These are phyloP conservation scores for Tuta absoluta DNA, from an alignment of 2,888 invertebrate genomes.

Conservation along the genomic window DNA sequence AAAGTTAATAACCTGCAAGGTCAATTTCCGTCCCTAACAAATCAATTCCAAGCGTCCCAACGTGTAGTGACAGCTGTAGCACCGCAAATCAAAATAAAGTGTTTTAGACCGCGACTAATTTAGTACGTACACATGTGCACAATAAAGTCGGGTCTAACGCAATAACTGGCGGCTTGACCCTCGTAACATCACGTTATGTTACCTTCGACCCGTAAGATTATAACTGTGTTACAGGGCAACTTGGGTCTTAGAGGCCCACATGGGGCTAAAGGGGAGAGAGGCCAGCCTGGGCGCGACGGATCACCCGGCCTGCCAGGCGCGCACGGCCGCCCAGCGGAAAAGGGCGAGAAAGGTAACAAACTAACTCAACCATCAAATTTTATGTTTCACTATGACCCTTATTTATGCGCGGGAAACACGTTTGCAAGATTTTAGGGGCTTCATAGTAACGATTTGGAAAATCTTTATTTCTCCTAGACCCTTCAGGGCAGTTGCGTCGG, in stretches of 20 bases:
- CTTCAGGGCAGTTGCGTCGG: constrained; percentile 54
- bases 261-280: constrained; percentile 85
- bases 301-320: constrained; percentile 82
- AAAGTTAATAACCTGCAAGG: constrained; percentile 24
- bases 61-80: constrained; percentile 18
- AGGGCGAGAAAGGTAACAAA: constrained; percentile 86
- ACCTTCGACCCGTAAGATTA: constrained; percentile 64
- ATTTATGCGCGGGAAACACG: constrained; percentile 71
- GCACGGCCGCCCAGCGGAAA: constrained; percentile 84
- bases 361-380: constrained; percentile 78
- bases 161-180: constrained; percentile 73
- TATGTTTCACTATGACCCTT: constrained; percentile 75
- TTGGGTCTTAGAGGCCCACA: constrained; percentile 80
- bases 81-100: constrained; percentile 42
- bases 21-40: constrained; percentile 21
- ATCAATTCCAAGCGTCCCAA: constrained; percentile 16
- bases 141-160: constrained; percentile 68
- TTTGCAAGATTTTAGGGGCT: constrained; percentile 73
- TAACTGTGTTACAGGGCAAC: constrained; percentile 75
- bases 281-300: constrained; percentile 85
- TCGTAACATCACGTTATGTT: constrained; percentile 68
- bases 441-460: constrained; percentile 74
- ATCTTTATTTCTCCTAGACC: constrained; percentile 70
- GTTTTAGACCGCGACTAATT: constrained; percentile 53
- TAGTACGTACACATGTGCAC: constrained; percentile 56